Evolutionary conservation across 1,140 invertebrate genomes (phyloP), one percentile per base, ranked within the genome.

Genomic region (Agrypnia vestita): DNA sequence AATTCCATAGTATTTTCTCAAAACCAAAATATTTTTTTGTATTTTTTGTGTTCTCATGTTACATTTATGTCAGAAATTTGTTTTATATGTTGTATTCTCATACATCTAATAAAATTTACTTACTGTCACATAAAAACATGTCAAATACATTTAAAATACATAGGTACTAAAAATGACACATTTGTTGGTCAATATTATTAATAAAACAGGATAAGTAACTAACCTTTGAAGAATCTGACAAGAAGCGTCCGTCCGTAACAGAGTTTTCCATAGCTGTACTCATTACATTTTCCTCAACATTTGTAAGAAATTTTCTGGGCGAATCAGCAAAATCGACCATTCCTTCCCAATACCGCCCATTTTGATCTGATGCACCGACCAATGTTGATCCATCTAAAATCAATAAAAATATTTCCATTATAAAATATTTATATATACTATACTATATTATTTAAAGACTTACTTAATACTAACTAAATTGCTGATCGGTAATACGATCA

Each of bases 261-360:
- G 87, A 86, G 83, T 85, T 87, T 13, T 82, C 84, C 15, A 87
- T 79, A 46, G 80, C 79, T 21, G 89, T 88, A 64, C 80, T 83
- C 74, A 83, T 84, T 74, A 46, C 44, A 25, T 17, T 49, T 7
- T 35, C 25, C 25, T 86, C 86, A 35, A 25, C 12, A 49, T 84
- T 79, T 82, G 55, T 82, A 82, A 73, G 56, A 59, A 80, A 76
- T 19, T 86, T 84, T 10, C 75, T 62, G 10, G 84, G 64, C 73
- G 74, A 82, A 67, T 85, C 84, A 56, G 83, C 85, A 47, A 88
- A 81, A 76, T 84, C 84, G 51, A 84, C 86, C 55, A 84, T 85
- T 49, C 88, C 88, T 84, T 87, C 86, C 89, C 88, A 90, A 77
- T 87, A 86, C 6, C 89, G 82, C 6, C 88, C 89, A 13, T 86